A percentile compares a stretch with the other conserved stretches of the same genome.
Evolutionary conservation across 1,140 invertebrate species (phyloP).

Genomic region (Drosophila pandora): DNA sequence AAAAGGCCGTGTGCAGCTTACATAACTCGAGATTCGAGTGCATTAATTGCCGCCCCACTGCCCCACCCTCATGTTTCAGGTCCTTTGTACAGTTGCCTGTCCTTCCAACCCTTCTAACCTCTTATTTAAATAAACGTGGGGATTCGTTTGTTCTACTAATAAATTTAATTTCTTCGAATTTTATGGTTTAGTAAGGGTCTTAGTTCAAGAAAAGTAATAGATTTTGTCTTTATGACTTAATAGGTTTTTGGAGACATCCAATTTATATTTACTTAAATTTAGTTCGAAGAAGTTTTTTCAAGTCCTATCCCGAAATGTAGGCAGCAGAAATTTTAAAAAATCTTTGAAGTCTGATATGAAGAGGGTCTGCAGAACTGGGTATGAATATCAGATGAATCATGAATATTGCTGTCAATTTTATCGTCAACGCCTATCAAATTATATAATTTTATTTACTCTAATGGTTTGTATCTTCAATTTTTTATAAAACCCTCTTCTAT

Average conservation of each 20-base stretch:
- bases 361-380: too few relatives aligned
- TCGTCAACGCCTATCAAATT: background rate
- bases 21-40: constrained; percentile 53
- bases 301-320: too few relatives aligned
- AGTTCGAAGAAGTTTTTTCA: background rate
- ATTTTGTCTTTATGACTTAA: background rate
- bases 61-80: constrained; percentile 2
- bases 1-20: constrained; percentile 49
- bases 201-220: background rate
- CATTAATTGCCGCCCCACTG: constrained; percentile 46
- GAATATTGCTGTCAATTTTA: too few relatives aligned
- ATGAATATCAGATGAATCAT: too few relatives aligned
- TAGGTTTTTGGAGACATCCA: too few relatives aligned
- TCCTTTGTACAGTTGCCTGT: constrained; percentile 15
- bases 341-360: too few relatives aligned
- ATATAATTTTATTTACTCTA: background rate
- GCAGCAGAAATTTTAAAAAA: too few relatives aligned
- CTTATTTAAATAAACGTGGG: constrained; percentile 20
- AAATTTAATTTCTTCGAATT: background rate
- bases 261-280: background rate
- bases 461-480: background rate
- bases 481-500: background rate
- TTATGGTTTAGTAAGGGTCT: background rate
- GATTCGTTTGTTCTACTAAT: background rate
- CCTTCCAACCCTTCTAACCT: constrained; percentile 13